Conservation (phyloP, 2,113 vertebrate species). For the Pachycephala philippinensis region DNA sequence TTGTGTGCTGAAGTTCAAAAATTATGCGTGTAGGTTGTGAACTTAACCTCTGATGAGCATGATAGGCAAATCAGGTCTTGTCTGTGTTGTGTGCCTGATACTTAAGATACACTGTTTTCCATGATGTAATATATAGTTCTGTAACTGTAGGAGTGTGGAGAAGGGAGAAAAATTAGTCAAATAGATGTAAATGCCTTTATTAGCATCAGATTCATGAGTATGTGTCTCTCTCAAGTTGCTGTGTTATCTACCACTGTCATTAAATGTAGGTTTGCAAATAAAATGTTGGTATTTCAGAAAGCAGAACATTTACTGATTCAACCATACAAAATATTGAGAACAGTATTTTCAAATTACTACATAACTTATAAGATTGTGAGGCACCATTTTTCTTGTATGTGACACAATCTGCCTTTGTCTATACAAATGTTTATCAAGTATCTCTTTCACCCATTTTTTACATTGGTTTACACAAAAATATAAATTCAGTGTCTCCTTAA, state of each 20-base stretch:
- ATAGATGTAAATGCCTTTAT: background rate
- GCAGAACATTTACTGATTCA: background rate
- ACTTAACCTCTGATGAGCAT: background rate
- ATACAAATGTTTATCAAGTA: background rate
- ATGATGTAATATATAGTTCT: background rate
- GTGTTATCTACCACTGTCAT: background rate
- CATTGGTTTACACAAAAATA: background rate
- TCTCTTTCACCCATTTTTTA: background rate
- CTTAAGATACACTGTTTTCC: background rate
- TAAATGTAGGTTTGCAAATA: background rate
- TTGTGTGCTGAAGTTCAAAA: background rate
- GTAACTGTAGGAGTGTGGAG: background rate
- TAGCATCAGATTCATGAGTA: background rate
- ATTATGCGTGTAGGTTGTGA: background rate
- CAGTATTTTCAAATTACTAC: background rate
- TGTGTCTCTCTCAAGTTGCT: background rate
- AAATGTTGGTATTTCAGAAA: background rate
- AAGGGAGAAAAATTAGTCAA: background rate
- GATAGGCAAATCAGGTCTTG: background rate
- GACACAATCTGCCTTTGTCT: background rate
- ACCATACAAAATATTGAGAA: background rate
- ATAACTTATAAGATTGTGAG: background rate
- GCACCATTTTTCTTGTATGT: background rate
- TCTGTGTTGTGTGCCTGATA: background rate
- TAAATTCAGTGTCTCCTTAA: background rate